Evolutionary conservation across 2,888 invertebrate genomes (phyloP), one percentile per base, ranked within the genome.

Genomic region (Ecdyonurus torrentis): DNA sequence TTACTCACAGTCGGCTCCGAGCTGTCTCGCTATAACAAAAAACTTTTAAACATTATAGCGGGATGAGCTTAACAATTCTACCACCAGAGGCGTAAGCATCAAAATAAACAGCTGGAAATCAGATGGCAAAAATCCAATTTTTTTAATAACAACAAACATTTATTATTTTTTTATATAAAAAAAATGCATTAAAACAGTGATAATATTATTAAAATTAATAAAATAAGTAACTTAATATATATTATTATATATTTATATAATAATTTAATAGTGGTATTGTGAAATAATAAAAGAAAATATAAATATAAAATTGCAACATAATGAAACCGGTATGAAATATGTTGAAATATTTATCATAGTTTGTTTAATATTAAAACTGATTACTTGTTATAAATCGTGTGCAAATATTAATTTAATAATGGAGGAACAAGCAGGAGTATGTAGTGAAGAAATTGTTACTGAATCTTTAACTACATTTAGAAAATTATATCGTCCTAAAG

Each of bases 401-500:
- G 37, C 5, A 5, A 37, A 37, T 37, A 5, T 15, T 37, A 5
- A 37, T 5, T 37, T 37, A 37, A 37, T 37, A 37, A 37, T 37
- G 37, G 37, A 15, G 15, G 37, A 37, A 5, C 7, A n/a, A n/a
- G n/a, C n/a, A n/a, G n/a, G n/a, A n/a, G n/a, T n/a, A n/a, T n/a
- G n/a, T n/a, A n/a, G n/a, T n/a, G n/a, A n/a, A n/a, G n/a, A n/a
- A n/a, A n/a, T n/a, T n/a, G 37, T 37, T 37, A 10, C 37, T 37
- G 37, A 37, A 15, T 10, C 37, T 37, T 37, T 37, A 15, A 15
- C 37, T 37, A 10, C 37, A 15, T 37, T 37, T 37, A 37, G 37
- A 37, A 37, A 37, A 15, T 37, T 37, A 37, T 37, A 37, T 15
- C 5, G 84, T 67, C 86, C 87, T 60, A 79, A 86, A 70, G 85